phyloP scores from a whole-genome alignment of 1,140 invertebrate genomes.

The Hycleus phaleratus region DNA sequence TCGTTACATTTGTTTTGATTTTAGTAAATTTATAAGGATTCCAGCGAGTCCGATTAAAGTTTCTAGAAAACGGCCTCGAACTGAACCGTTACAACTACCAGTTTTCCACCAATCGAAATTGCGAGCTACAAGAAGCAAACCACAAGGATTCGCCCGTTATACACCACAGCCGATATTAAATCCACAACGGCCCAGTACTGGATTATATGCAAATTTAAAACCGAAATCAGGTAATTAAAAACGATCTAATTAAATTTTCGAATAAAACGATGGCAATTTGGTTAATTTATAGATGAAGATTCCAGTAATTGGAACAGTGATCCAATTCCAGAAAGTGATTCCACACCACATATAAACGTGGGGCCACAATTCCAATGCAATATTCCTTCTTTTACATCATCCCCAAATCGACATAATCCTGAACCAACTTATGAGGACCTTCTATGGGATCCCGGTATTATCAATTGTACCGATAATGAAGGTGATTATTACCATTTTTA shows the following conservation, averaged over 20 bases:
- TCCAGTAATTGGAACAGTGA: slow-evolving; percentile 31
- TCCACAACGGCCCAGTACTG: slow-evolving; percentile 77
- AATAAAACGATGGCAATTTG: background rate
- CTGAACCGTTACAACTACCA: slow-evolving; percentile 52
- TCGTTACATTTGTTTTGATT: background rate
- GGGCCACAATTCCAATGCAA: slow-evolving; percentile 82
- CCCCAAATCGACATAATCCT: slow-evolving; percentile 36
- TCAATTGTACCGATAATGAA: slow-evolving; percentile 63
- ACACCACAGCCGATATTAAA: slow-evolving; percentile 90
- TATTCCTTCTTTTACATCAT: slow-evolving; percentile 43
- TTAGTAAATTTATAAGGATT: slow-evolving; percentile 42
- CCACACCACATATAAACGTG: slow-evolving; percentile 75
- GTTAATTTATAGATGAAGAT: slow-evolving; percentile 23
- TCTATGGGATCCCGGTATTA: slow-evolving; percentile 77
- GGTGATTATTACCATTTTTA: slow-evolving; percentile 43
- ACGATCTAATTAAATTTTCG: background rate
- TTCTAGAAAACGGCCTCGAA: slow-evolving; percentile 55
- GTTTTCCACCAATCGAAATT: slow-evolving; percentile 47
- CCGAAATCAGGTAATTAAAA: slow-evolving; percentile 23
- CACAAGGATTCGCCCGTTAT: slow-evolving; percentile 55
- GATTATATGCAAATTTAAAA: slow-evolving; percentile 55
- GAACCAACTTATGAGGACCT: slow-evolving; percentile 58
- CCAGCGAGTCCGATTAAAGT: slow-evolving; percentile 53
- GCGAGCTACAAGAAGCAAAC: slow-evolving; percentile 45
- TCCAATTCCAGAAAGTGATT: slow-evolving; percentile 45